A percentile compares a stretch with the other conserved stretches of the same genome.
phyloP scores from a whole-genome alignment of 2,797 vertebrate genomes.

The Anomalospiza imberbis region DNA sequence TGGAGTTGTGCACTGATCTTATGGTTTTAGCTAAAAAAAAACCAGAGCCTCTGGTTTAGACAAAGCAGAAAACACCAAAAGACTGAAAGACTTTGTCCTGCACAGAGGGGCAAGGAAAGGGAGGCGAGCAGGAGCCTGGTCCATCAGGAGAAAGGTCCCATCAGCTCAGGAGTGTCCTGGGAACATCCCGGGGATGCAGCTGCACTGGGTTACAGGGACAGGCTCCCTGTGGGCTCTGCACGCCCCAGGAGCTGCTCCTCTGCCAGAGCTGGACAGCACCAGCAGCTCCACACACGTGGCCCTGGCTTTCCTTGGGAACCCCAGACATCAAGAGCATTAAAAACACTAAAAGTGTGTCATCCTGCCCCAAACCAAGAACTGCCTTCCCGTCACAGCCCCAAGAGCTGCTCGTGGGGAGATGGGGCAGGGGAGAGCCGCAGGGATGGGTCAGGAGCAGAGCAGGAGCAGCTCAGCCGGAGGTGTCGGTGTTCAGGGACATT shows the following conservation, averaged over 20 bases:
- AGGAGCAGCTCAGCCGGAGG: background rate
- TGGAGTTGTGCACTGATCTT: background rate
- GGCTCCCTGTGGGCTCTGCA: background rate
- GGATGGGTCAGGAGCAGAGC: background rate
- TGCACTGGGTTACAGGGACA: background rate
- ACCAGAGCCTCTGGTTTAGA: background rate
- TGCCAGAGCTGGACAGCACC: rapidly evolving
- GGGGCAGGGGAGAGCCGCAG: rapidly evolving
- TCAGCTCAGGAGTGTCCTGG: background rate
- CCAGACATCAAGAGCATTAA: background rate
- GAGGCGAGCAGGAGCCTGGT: background rate
- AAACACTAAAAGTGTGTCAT: rapidly evolving
- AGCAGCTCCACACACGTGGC: rapidly evolving
- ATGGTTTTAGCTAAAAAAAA: background rate
- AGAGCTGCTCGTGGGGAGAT: rapidly evolving
- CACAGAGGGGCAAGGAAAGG: too few species aligned
- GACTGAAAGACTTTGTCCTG: rapidly evolving
- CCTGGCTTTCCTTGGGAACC: background rate
- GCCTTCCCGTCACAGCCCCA: background rate
- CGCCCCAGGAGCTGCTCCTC: background rate
- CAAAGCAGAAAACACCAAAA: background rate
- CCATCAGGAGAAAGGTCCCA: background rate
- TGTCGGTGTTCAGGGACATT: background rate
- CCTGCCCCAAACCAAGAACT: background rate
- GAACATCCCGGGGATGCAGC: rapidly evolving